A percentile compares a stretch with the other conserved stretches of the same genome.
These are phyloP conservation scores for Ploceus nigricollis DNA, from an alignment of 2,113 vertebrate species.

Conservation along the genomic window DNA sequence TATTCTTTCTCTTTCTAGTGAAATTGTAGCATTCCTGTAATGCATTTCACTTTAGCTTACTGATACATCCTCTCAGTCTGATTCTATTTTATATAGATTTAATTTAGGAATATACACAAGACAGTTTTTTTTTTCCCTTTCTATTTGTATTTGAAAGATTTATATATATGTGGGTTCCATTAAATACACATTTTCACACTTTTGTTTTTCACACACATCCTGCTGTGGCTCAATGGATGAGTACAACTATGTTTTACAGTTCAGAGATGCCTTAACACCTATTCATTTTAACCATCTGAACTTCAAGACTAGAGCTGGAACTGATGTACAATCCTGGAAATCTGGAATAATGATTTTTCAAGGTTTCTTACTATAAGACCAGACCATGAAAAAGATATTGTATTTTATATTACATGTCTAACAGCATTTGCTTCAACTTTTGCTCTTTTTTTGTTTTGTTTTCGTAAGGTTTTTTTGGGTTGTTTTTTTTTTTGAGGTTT, in stretches of 20 bases:
- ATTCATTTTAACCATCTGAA: not conserved
- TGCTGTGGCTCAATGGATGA: not conserved
- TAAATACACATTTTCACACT: not conserved
- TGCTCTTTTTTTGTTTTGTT: not conserved
- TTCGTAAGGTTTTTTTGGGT: not conserved
- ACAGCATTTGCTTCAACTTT: not conserved
- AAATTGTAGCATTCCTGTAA: not conserved
- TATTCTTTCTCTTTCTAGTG: not conserved
- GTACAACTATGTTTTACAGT: not conserved
- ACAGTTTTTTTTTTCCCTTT: not conserved
- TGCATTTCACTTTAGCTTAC: not conserved
- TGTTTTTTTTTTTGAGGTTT: not conserved
- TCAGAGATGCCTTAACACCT: not conserved
- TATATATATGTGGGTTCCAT: not conserved
- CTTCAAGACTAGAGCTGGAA: not conserved
- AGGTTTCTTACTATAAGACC: not conserved
- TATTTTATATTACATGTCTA: not conserved
- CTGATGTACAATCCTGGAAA: not conserved
- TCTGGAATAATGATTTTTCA: not conserved
- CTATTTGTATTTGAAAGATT: not conserved
- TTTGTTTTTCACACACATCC: not conserved
- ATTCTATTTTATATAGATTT: constrained; percentile 2
- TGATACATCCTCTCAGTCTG: not conserved
- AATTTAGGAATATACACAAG: not conserved
- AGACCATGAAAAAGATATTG: not conserved